phyloP scores from a whole-genome alignment of 2,888 invertebrate genomes.

The Eumacrocentrus americanus region DNA sequence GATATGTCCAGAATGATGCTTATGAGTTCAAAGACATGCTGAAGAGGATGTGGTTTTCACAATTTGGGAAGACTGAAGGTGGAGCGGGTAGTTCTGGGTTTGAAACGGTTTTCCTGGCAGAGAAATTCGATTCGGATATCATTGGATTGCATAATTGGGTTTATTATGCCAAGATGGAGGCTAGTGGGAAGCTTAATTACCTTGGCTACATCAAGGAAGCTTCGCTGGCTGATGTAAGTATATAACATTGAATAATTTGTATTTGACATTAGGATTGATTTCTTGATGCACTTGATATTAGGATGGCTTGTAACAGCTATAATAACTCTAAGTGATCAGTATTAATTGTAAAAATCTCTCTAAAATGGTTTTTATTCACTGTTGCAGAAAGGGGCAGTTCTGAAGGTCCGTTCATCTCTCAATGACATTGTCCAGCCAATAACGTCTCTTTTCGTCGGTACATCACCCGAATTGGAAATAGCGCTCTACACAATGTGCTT shows the following conservation, averaged over 20 bases:
- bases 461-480: constrained; percentile 90
- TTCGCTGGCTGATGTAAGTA: constrained; percentile 73
- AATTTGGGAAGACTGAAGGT: constrained; percentile 80
- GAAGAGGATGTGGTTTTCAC: constrained; percentile 79
- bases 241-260: too few species aligned
- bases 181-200: constrained; percentile 75
- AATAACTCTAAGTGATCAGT: too few species aligned
- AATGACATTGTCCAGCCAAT: constrained; percentile 78
- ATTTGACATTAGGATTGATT: too few species aligned
- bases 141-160: constrained; percentile 90
- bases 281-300: too few species aligned
- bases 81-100: constrained; percentile 88
- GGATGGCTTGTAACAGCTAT: too few species aligned
- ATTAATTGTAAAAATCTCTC: too few species aligned
- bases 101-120: constrained; percentile 90
- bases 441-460: constrained; percentile 80
- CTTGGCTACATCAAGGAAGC: constrained; percentile 79
- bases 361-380: neutral
- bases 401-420: constrained; percentile 77
- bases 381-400: constrained; percentile 76
- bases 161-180: constrained; percentile 81
- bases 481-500: constrained; percentile 90
- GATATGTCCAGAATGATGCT: constrained; percentile 59
- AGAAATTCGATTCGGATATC: constrained; percentile 72
- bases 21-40: constrained; percentile 73